Evolutionary conservation across 2,888 invertebrate genomes (phyloP), one percentile per base, ranked within the genome.

Genomic region (Piscicola geometra): DNA sequence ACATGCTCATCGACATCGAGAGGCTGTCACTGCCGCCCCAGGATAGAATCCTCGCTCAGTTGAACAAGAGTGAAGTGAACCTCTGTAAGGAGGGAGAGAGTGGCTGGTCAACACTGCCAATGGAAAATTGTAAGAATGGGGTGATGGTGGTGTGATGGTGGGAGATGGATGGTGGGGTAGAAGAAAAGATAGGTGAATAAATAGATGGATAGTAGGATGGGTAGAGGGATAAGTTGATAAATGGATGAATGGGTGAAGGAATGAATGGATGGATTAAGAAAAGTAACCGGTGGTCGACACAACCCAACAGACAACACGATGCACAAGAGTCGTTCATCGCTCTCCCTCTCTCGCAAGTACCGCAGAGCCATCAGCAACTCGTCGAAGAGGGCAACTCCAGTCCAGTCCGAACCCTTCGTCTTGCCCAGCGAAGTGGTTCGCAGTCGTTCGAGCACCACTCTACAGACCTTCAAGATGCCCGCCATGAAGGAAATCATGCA

Each of bases 1-100:
- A 32, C 72, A 76, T 56, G n/a, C 30, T 35, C 15, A 67, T 28
- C 25, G 73, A 56, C 35, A 72, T 72, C 30, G 72, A 72, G 52
- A 50, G 28, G 33, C 35, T 72, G 21, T 72, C 72, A 1, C 18
- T 72, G 1, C 72, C 72, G 21, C 25, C 47, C 21, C 32, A 52
- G 35, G n/a, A 47, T 32, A 47, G 72, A 47, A 56, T 52, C 32
- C n/a, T 32, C 3, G 35, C 25, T n/a, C 32, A 72, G 18, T 28
- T 56, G 30, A 72, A 72, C 15, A 72, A 56, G n/a, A 72, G 72
- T 32, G 72, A 32, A 47, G 32, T 52, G 47, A 35, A 28, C 47
- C 47, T 70, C 5, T 9, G 36, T n/a, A 32, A 68, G n/a, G 68
- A 68, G 35, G 33, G 35, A 35, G 33, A 68, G 35, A 25, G 35